A percentile compares a stretch with the other conserved stretches of the same genome.
Evolutionary conservation across 1,140 invertebrate species (phyloP).

Genomic region (Schlechtendalia chinensis): DNA sequence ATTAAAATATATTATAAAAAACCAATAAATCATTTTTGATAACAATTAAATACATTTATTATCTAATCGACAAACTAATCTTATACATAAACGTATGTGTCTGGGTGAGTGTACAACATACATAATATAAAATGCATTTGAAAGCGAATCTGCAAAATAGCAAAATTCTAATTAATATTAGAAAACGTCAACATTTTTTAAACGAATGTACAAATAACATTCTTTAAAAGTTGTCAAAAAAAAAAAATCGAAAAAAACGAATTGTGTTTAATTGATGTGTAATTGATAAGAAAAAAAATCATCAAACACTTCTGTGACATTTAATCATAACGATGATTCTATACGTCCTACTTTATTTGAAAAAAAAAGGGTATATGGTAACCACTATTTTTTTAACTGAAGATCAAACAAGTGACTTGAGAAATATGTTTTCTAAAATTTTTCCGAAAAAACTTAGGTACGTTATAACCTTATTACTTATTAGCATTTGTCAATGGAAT

Average conservation of each 20-base stretch:
- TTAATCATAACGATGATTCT: constrained; percentile 37
- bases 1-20: too few relatives aligned
- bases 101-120: background rate
- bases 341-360: constrained; percentile 1
- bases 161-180: constrained; percentile 9
- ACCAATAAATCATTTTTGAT: too few relatives aligned
- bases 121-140: background rate
- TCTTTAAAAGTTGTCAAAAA: constrained; percentile 14
- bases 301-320: constrained; percentile 5
- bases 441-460: background rate
- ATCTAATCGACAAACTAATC: too few relatives aligned
- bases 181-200: constrained; percentile 28
- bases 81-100: too few relatives aligned
- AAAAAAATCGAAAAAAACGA: background rate
- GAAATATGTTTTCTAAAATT: background rate
- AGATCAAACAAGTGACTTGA: background rate
- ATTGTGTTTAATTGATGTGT: constrained; percentile 26
- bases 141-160: background rate
- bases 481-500: too few relatives aligned
- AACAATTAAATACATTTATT: too few relatives aligned
- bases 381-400: constrained; percentile 33
- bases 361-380: constrained; percentile 1
- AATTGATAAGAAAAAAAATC: constrained; percentile 34
- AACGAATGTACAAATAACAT: constrained; percentile 25
- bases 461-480: background rate